phyloP scores from a whole-genome alignment of 2,888 invertebrate genomes.

The Nephrotoma guestfalica region DNA sequence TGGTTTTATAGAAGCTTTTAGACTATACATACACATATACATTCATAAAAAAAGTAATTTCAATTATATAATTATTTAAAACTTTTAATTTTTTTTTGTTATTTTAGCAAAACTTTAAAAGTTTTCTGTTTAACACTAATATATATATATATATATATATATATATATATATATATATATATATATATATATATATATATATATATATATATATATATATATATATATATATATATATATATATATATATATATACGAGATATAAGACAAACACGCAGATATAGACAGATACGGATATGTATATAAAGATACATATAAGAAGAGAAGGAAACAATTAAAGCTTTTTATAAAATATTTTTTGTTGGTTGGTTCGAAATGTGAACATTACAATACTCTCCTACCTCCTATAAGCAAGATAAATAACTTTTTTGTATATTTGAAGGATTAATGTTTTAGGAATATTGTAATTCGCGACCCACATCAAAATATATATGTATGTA shows the following conservation, averaged over 20 bases:
- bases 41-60: background rate
- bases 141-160: background rate
- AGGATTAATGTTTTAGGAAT: background rate
- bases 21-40: background rate
- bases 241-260: background rate
- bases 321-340: background rate
- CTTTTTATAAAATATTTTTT: background rate
- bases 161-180: background rate
- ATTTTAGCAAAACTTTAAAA: background rate
- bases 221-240: background rate
- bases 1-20: background rate
- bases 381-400: background rate
- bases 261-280: background rate
- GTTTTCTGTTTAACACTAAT: background rate
- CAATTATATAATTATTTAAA: background rate
- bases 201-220: background rate
- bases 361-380: background rate
- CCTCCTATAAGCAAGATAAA: background rate
- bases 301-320: background rate
- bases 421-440: background rate
- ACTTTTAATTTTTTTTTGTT: background rate
- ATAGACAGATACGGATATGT: background rate
- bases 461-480: background rate
- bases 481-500: background rate
- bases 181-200: background rate